Evolutionary conservation across 2,797 vertebrate genomes (phyloP).

Genomic region (Paramormyrops hopkinsi): DNA sequence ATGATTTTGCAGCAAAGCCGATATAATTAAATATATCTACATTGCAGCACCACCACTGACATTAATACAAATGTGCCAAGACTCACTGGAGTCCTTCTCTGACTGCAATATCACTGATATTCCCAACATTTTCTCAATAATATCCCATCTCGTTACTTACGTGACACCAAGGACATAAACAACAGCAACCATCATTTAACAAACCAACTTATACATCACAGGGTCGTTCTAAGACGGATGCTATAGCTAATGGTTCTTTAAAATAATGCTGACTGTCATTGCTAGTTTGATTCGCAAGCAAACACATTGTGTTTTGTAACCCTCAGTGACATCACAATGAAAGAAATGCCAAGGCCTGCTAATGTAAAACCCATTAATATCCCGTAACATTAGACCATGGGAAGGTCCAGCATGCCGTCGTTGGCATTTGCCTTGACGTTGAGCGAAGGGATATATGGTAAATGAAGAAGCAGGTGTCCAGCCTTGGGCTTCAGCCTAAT

Average conservation of each 20-base stretch:
- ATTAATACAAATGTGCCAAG: neutral
- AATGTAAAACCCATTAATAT: neutral
- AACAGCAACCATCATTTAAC: neutral
- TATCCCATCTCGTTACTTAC: neutral
- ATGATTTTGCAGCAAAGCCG: neutral
- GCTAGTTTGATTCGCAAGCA: neutral
- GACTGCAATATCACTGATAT: neutral
- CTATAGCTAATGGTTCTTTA: neutral
- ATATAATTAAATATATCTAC: neutral
- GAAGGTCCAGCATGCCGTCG: neutral
- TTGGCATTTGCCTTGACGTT: neutral
- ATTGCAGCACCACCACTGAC: neutral
- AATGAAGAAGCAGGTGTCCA: constrained; percentile 18
- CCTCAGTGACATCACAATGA: neutral
- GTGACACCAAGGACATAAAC: neutral
- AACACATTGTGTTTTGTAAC: neutral
- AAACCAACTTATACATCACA: neutral
- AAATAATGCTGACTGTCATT: neutral
- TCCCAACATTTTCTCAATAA: neutral
- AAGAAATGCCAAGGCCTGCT: neutral
- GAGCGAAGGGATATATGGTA: neutral
- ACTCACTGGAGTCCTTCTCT: neutral
- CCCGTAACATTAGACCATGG: neutral
- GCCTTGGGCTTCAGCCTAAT: neutral
- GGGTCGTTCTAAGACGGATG: neutral